Conservation (phyloP, 2,888 invertebrate species). For the Stegophylla sp. region DNA sequence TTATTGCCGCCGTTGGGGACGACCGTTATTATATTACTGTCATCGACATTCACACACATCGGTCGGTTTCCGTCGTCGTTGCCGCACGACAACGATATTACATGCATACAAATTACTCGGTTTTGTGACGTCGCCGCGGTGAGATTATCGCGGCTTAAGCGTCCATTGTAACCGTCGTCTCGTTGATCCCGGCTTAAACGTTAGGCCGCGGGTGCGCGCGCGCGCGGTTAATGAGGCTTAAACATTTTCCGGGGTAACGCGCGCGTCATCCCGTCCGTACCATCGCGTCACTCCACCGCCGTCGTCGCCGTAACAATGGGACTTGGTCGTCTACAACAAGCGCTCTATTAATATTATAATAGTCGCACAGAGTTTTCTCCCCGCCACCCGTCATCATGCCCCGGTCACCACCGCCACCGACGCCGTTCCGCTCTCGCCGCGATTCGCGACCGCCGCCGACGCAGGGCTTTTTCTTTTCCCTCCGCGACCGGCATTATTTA, state of each 20-base stretch:
- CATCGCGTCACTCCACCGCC: neutral
- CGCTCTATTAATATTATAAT: neutral
- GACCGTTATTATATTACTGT: too few species aligned
- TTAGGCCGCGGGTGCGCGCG: too few species aligned
- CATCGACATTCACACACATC: too few species aligned
- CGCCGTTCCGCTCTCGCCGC: neutral
- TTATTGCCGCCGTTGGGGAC: too few species aligned
- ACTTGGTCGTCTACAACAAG: neutral
- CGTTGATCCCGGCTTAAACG: constrained; percentile 48
- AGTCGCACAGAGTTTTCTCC: constrained; percentile 25
- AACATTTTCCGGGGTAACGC: constrained; percentile 59
- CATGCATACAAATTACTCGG: too few species aligned
- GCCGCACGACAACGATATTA: too few species aligned
- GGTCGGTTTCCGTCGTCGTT: neutral
- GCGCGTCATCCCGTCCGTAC: neutral
- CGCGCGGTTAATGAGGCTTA: constrained; percentile 57
- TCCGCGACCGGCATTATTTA: neutral
- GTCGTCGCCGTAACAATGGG: neutral
- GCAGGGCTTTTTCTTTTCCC: constrained; percentile 3
- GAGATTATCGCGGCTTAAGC: constrained; percentile 47
- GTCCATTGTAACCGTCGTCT: constrained; percentile 31
- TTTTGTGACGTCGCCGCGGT: neutral
- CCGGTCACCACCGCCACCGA: neutral
- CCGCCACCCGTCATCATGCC: neutral
- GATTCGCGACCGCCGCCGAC: too few species aligned